Percentiles rank a stretch among this genome's conserved stretches.
These are phyloP conservation scores for Gambelia wislizenii DNA, from an alignment of 2,797 vertebrate genomes.

Conservation along the genomic window DNA sequence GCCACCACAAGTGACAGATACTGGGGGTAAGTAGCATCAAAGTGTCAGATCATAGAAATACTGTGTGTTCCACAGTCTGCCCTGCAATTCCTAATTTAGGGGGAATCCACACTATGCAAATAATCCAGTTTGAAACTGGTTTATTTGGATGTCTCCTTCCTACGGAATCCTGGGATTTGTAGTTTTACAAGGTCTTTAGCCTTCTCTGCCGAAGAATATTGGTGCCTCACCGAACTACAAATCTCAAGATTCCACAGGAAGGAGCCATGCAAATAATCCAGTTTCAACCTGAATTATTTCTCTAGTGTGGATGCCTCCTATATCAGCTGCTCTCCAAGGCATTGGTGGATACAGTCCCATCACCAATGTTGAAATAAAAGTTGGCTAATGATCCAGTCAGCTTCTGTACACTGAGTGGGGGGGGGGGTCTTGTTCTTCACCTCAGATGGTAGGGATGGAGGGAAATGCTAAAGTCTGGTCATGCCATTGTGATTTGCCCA, in stretches of 20 bases:
- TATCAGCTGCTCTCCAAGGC: not conserved
- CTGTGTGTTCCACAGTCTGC: not conserved
- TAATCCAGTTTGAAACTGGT: too few species aligned
- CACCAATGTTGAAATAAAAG: not conserved
- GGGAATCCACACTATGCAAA: too few species aligned
- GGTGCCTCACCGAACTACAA: too few species aligned
- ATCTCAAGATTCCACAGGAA: too few species aligned
- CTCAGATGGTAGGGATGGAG: not conserved
- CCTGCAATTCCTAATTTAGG: not conserved
- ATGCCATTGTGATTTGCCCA: not conserved
- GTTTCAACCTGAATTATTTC: too few species aligned
- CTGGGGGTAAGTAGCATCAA: not conserved
- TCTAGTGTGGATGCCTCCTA: too few species aligned
- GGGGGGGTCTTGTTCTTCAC: not conserved
- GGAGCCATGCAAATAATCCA: too few species aligned
- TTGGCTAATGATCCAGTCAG: not conserved
- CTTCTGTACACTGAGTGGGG: not conserved
- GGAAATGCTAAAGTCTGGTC: not conserved
- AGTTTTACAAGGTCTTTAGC: too few species aligned
- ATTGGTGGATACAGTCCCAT: not conserved
- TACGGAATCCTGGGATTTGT: too few species aligned
- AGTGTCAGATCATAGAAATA: not conserved
- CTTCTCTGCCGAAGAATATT: too few species aligned
- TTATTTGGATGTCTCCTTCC: too few species aligned
- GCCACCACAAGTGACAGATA: not conserved